Conservation (phyloP, 2,113 vertebrate species). For the Tragulus kanchil region DNA sequence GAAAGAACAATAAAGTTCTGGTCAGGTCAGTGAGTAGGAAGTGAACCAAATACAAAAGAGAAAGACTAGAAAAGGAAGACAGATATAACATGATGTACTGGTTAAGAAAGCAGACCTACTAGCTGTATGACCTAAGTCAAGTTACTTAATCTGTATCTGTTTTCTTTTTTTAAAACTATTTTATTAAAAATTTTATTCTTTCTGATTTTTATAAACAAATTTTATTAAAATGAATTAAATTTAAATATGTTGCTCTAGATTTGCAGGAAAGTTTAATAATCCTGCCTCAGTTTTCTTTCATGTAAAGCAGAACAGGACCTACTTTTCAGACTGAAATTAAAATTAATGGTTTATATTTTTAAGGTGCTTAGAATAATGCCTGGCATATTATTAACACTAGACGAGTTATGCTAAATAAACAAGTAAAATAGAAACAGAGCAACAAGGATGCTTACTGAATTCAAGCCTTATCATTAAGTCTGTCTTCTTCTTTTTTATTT, state of each 20-base stretch:
- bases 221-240: not conserved
- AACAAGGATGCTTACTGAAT: not conserved
- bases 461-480: not conserved
- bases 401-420: not conserved
- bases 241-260: not conserved
- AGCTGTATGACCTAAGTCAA: not conserved
- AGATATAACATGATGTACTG: not conserved
- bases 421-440: not conserved
- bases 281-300: not conserved
- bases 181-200: not conserved
- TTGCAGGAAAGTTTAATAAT: not conserved
- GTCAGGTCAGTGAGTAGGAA: not conserved
- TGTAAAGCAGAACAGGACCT: not conserved
- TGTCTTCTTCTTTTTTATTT: too few species aligned
- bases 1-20: not conserved
- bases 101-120: conserved; percentile 27
- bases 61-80: not conserved
- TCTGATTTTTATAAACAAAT: not conserved
- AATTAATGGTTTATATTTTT: not conserved
- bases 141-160: not conserved
- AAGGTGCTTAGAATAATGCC: not conserved
- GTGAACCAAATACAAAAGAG: not conserved
- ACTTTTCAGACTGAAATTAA: not conserved
- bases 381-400: not conserved
- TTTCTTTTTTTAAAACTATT: not conserved